These are phyloP conservation scores for Neolamprologus ventralis DNA, from an alignment of 2,113 vertebrate genomes.

Conservation along the genomic window DNA sequence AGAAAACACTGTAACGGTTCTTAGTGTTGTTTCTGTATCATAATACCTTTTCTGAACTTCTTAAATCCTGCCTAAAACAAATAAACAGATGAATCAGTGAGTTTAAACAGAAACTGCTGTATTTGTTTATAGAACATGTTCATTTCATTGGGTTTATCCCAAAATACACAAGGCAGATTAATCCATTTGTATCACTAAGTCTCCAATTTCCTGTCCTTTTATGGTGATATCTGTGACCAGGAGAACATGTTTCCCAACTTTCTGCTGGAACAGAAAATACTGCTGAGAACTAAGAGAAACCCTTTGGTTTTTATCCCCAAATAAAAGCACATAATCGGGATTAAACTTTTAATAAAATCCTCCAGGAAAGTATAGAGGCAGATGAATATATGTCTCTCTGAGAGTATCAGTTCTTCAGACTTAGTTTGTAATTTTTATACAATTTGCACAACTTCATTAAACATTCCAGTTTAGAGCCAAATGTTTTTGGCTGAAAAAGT, in stretches of 20 bases:
- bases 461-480: not conserved
- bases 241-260: not conserved
- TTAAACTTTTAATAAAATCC: not conserved
- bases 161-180: not conserved
- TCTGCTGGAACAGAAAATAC: not conserved
- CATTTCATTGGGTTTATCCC: not conserved
- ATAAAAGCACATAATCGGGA: not conserved
- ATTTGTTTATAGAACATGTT: not conserved
- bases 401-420: accelerated
- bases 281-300: not conserved
- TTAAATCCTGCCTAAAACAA: not conserved
- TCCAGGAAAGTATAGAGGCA: not conserved
- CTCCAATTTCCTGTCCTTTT: not conserved
- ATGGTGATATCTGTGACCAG: not conserved
- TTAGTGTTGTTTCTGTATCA: not conserved
- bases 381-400: not conserved
- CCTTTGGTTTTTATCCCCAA: not conserved
- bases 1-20: not conserved
- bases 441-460: not conserved
- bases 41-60: not conserved
- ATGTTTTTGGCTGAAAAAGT: not conserved
- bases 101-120: not conserved
- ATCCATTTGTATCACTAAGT: not conserved
- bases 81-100: not conserved
- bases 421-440: not conserved